Evolutionary conservation across 2,113 vertebrate genomes (phyloP).

Genomic region (Potamarius usumacintae): DNA sequence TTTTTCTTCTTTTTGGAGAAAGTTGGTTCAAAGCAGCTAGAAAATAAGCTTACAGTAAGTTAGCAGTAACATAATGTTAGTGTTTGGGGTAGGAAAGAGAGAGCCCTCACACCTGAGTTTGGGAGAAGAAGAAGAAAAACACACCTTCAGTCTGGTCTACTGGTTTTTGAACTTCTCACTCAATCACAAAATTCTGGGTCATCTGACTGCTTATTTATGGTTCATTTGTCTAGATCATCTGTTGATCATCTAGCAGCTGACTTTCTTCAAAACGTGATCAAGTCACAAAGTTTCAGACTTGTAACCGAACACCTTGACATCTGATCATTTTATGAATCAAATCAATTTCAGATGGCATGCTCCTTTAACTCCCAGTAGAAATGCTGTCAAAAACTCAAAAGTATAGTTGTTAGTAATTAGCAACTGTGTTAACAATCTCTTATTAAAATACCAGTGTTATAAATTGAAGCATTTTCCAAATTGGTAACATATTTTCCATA

Average conservation of each 20-base stretch:
- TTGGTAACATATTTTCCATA: neutral
- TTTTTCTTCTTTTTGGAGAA: neutral
- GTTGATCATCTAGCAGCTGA: neutral
- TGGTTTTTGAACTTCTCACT: slow-evolving; percentile 11
- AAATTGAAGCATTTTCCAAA: neutral
- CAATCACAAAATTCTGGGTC: neutral
- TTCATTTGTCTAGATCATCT: neutral
- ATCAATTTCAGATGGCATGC: neutral
- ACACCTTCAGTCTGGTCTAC: neutral
- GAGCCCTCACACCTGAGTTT: neutral
- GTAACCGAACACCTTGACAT: neutral
- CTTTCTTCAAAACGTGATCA: neutral
- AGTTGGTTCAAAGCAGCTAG: neutral
- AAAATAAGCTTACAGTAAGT: neutral
- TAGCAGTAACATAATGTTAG: neutral
- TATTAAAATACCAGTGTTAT: slow-evolving; percentile 5
- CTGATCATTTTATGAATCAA: neutral
- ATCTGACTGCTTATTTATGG: slow-evolving; percentile 4
- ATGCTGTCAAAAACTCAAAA: neutral
- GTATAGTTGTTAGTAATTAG: neutral
- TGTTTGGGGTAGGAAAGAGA: neutral
- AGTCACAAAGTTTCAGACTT: neutral
- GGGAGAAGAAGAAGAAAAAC: neutral
- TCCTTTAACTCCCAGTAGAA: neutral
- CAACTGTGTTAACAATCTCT: neutral